These are phyloP conservation scores for Autographa pulchrina DNA, from an alignment of 2,888 invertebrate genomes.

Conservation along the genomic window DNA sequence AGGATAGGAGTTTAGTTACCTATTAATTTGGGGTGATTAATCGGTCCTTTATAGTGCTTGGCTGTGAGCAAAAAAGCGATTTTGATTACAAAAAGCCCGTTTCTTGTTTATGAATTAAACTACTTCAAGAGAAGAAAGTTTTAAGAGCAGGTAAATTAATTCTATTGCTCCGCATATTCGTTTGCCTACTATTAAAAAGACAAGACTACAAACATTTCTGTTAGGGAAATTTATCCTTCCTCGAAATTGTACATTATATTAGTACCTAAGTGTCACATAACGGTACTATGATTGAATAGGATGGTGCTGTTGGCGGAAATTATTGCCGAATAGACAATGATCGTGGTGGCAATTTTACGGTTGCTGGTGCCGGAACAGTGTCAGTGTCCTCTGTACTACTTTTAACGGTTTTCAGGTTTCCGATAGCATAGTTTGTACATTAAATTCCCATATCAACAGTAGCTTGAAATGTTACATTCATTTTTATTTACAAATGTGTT, in stretches of 20 bases:
- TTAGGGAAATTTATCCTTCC: neutral
- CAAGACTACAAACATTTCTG: neutral
- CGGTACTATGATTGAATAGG: constrained; percentile 71
- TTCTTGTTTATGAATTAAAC: too few species aligned
- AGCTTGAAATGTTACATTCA: constrained; percentile 15
- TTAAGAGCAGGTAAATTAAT: too few species aligned
- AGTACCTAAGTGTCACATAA: constrained; percentile 66
- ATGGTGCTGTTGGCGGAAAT: constrained; percentile 77
- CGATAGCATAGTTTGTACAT: constrained; percentile 19
- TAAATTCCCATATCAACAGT: constrained; percentile 30
- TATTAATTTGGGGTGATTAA: too few species aligned
- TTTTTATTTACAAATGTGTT: constrained; percentile 36
- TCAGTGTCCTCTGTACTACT: constrained; percentile 73
- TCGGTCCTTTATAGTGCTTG: too few species aligned
- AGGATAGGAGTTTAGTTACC: too few species aligned
- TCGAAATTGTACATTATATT: constrained; percentile 52
- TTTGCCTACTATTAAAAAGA: neutral
- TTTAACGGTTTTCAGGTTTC: constrained; percentile 41
- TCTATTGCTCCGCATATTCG: too few species aligned
- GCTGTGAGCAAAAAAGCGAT: too few species aligned
- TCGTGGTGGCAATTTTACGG: constrained; percentile 80
- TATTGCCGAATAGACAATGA: constrained; percentile 77
- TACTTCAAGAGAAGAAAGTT: too few species aligned
- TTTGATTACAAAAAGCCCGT: too few species aligned
- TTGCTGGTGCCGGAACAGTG: constrained; percentile 80